Evolutionary conservation across 2,113 vertebrate species (phyloP), one percentile per base, ranked within the genome.

Genomic region (Ammospiza caudacuta): DNA sequence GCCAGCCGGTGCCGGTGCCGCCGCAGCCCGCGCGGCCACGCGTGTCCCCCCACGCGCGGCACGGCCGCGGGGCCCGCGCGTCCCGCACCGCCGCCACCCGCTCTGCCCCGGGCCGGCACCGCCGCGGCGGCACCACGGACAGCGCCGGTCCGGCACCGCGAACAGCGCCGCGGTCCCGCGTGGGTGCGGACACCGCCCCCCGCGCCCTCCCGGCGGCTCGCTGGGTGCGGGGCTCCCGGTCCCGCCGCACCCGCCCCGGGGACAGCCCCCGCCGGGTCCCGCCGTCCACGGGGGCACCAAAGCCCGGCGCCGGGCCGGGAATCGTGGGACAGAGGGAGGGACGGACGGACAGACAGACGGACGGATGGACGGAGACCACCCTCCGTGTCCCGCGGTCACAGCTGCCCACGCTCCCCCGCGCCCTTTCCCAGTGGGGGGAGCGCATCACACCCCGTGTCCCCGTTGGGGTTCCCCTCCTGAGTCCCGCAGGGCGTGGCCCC

Each of bases 1-100:
- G 97, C 98, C 98, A 98, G 97, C 97, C 97, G 95, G 97, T 91
- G 96, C 97, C 80, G 67, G 67, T 83, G 80, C 79, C 77, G 97
- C 95, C 78, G 95, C 89, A 85, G 80, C 96, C 96, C 94, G 95
- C 93, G 95, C 94, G 91, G 91, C 85, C 97, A 92, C 94, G 96
- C 93, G 96, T 90, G 18, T 81, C 83, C 87, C 86, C 85, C 77
- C 76, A 89, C 96, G 35, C 92, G 49, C 84, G 23, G 47, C 59
- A 39, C 87, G 93, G 57, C 52, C 49, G 44, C 19, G 74, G 28
- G 89, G 93, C 81, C 61, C 18, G 9, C 15, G 49, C 49, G 7
- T 52, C 51, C 51, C 27, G 51, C 51, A 52, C 51, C 51, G 25
- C 51, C 25, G 49, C 25, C 49, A 15, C n/a, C 39, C 7, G 8